Percentiles rank a stretch among this genome's conserved stretches.
phyloP scores from a whole-genome alignment of 2,113 vertebrate species.

The Centropus bengalensis region DNA sequence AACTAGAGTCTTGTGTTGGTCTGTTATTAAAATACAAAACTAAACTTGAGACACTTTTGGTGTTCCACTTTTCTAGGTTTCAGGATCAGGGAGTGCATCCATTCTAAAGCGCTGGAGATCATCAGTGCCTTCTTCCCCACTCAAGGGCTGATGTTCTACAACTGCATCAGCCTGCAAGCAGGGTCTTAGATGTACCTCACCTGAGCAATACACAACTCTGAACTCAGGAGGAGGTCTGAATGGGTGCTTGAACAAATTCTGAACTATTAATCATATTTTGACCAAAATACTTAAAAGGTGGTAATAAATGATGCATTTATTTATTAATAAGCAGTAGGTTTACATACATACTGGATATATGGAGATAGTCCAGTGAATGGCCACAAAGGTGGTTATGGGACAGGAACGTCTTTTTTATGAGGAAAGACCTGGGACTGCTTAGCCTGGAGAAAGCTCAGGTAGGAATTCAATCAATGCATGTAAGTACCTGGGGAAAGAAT shows the following conservation, averaged over 20 bases:
- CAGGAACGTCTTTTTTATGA: background rate
- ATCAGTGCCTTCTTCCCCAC: background rate
- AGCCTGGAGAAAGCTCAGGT: too few species aligned
- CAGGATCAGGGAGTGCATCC: background rate
- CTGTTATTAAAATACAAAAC: background rate
- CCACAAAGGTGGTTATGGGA: background rate
- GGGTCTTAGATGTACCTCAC: background rate
- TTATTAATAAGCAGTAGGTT: background rate
- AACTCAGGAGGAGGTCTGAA: background rate
- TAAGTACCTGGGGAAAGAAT: too few species aligned
- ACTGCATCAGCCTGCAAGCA: background rate
- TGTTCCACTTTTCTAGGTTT: background rate
- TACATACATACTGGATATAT: background rate
- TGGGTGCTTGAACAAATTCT: background rate
- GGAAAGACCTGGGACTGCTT: background rate
- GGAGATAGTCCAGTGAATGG: background rate
- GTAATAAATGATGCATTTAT: background rate
- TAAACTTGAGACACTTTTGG: background rate
- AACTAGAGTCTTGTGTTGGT: background rate
- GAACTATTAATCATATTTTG: background rate
- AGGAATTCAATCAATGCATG: too few species aligned
- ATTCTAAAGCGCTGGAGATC: background rate
- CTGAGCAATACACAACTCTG: background rate
- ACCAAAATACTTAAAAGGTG: background rate
- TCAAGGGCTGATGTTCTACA: background rate